Conservation (phyloP, 2,888 invertebrate species). For the Nemurella pictetii region DNA sequence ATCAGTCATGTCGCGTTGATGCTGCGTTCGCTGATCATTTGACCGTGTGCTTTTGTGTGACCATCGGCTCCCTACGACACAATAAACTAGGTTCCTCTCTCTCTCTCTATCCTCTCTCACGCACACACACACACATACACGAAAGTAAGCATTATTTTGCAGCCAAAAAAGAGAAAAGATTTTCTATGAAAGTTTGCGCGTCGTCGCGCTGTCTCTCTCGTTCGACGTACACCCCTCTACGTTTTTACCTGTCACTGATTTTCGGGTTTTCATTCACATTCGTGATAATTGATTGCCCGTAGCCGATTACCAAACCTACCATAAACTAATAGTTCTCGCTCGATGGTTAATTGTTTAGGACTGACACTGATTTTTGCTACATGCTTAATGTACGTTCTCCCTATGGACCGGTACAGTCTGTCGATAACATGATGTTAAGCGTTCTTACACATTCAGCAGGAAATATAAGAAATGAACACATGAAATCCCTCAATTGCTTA, state of each 20-base stretch:
- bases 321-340: conserved; percentile 19
- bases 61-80: neutral
- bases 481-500: no score
- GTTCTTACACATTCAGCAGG: no score
- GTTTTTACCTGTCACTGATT: conserved; percentile 29
- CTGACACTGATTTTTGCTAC: conserved; percentile 22
- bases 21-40: neutral
- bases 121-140: no score
- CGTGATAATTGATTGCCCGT: conserved; percentile 33
- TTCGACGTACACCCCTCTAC: neutral
- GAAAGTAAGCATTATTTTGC: neutral
- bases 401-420: neutral
- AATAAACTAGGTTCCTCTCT: conserved; percentile 4
- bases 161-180: neutral
- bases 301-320: conserved; percentile 22
- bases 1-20: conserved; percentile 3
- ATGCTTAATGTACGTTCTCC: conserved; percentile 16
- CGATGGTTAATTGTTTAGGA: conserved; percentile 24
- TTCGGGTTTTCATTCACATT: conserved; percentile 23
- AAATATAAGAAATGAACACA: no score
- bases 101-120: no score
- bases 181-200: neutral
- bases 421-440: no score
- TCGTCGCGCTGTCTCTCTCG: neutral
- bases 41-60: neutral